Evolutionary conservation across 2,797 vertebrate species (phyloP).

Genomic region (Tinamus major): DNA sequence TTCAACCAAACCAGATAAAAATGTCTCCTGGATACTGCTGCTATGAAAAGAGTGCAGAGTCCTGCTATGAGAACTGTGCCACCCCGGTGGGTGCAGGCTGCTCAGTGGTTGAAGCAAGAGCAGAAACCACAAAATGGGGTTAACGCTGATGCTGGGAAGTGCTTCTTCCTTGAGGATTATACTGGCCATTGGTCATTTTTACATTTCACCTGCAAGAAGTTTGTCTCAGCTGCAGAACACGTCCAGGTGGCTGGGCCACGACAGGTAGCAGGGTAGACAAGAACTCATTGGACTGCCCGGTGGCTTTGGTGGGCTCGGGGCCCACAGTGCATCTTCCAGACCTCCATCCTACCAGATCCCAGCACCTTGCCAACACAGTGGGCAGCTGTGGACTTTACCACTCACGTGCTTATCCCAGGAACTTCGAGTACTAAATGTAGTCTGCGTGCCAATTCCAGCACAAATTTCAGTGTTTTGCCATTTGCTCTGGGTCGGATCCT

Average conservation of each 20-base stretch:
- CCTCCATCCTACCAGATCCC: rapidly evolving
- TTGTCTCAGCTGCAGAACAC: neutral
- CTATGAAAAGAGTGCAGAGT: neutral
- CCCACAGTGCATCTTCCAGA: neutral
- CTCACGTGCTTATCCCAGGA: neutral
- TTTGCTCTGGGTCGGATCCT: neutral
- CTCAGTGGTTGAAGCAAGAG: neutral
- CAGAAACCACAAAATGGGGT: neutral
- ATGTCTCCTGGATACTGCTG: neutral
- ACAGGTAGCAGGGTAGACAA: neutral
- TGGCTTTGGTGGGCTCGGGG: neutral
- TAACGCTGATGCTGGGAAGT: neutral
- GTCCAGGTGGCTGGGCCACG: neutral
- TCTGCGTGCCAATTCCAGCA: neutral
- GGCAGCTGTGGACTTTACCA: neutral
- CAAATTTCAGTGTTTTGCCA: neutral
- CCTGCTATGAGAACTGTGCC: neutral
- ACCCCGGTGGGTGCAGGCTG: neutral
- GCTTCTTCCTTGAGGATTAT: neutral
- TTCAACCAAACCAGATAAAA: neutral
- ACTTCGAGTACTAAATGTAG: neutral
- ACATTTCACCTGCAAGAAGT: neutral
- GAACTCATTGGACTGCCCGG: neutral
- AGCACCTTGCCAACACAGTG: neutral
- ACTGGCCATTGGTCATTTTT: neutral